phyloP scores from a whole-genome alignment of 2,888 invertebrate genomes.

The Dasypogon diadema region DNA sequence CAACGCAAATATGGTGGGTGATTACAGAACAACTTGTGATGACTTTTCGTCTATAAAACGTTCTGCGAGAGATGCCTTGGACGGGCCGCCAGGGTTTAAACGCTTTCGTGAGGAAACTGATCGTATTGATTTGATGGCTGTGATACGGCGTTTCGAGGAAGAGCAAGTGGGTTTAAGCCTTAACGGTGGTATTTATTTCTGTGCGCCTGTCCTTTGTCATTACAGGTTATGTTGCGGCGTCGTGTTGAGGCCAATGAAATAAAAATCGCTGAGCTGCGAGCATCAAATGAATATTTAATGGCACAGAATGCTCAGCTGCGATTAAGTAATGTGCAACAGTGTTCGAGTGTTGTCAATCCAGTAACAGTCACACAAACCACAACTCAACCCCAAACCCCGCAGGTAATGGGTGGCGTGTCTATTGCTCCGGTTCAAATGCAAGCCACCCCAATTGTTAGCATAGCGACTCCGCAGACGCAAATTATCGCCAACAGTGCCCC shows the following conservation, averaged over 20 bases:
- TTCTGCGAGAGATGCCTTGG: conserved; percentile 44
- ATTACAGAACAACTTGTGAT: conserved; percentile 49
- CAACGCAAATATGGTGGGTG: not conserved
- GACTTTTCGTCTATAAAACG: conserved; percentile 57
- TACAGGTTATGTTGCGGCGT: conserved; percentile 58
- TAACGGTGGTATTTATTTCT: not conserved
- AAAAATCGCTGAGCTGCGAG: conserved; percentile 74
- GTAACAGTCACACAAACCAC: conserved; percentile 73
- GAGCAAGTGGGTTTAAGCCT: conserved; percentile 57
- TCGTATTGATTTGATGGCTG: conserved; percentile 58
- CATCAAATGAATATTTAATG: conserved; percentile 82
- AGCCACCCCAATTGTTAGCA: conserved; percentile 73
- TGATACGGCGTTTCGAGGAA: conserved; percentile 60
- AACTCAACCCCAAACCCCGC: conserved; percentile 68
- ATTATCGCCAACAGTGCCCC: conserved; percentile 58
- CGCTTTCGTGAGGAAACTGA: conserved; percentile 58
- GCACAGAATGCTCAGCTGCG: conserved; percentile 82
- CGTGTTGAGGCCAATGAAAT: conserved; percentile 60
- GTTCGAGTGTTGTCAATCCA: conserved; percentile 73
- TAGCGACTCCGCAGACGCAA: conserved; percentile 69
- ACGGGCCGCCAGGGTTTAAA: conserved; percentile 54
- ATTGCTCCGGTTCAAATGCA: conserved; percentile 71
- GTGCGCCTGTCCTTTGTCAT: not conserved
- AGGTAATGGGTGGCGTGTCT: conserved; percentile 71
- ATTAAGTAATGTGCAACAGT: conserved; percentile 72